These are phyloP conservation scores for Cervus canadensis DNA, from an alignment of 2,113 vertebrate species.

Conservation along the genomic window DNA sequence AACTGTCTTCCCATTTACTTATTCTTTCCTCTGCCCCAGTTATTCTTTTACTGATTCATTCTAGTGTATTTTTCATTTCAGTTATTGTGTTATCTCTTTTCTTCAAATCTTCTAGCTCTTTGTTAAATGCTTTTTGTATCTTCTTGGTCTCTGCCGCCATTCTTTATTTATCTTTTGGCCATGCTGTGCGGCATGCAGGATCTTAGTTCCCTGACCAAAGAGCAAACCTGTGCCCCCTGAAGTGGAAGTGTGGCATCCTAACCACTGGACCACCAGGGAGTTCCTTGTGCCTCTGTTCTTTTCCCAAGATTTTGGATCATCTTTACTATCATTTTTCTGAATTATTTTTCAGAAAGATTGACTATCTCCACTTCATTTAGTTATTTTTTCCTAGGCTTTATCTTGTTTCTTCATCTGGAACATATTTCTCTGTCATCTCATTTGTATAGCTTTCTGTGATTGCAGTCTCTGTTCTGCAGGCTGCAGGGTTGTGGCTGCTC, in stretches of 20 bases:
- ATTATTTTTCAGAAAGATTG: background rate
- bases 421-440: background rate
- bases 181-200: accelerated
- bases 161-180: background rate
- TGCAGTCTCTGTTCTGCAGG: background rate
- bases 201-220: background rate
- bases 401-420: background rate
- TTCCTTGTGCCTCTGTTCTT: background rate
- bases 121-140: background rate
- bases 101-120: background rate
- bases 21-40: background rate
- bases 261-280: background rate
- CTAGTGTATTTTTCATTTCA: background rate
- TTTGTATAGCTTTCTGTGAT: background rate
- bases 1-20: background rate
- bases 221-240: background rate
- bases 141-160: background rate
- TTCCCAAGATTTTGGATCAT: background rate
- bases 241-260: background rate
- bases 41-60: background rate
- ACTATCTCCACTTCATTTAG: background rate
- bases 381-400: background rate
- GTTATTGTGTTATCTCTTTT: background rate
- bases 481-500: background rate
- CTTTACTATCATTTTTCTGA: background rate